phyloP scores from a whole-genome alignment of 2,113 vertebrate genomes.

The Bucco capensis region DNA sequence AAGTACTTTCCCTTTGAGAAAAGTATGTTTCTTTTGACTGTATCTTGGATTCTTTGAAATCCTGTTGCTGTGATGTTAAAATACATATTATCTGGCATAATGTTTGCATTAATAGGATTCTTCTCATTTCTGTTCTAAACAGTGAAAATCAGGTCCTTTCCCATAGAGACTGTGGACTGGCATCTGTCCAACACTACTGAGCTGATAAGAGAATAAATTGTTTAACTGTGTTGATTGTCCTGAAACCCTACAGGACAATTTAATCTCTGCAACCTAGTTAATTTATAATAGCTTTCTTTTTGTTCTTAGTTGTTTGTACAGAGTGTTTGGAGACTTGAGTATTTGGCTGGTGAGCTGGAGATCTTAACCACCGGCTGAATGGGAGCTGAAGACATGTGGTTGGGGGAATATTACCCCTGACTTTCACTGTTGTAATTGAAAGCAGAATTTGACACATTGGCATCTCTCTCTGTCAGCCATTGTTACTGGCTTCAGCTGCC shows the following conservation, averaged over 20 bases:
- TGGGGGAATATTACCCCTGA: constrained; percentile 40
- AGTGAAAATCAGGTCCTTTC: not conserved
- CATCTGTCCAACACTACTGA: not conserved
- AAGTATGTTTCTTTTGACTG: not conserved
- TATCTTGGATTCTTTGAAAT: not conserved
- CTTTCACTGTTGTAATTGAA: constrained; percentile 46
- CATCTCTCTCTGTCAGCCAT: constrained; percentile 2
- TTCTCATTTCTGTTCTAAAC: not conserved
- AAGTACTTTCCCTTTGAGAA: not conserved
- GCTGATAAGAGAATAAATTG: constrained; percentile 25
- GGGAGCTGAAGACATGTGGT: not conserved
- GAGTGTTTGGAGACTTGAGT: not conserved
- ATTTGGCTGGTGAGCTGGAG: not conserved
- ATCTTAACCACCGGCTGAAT: not conserved
- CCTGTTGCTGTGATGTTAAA: not conserved
- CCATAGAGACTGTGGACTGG: not conserved
- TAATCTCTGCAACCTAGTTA: constrained; percentile 30
- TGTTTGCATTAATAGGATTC: not conserved
- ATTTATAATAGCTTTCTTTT: constrained; percentile 4
- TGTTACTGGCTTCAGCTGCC: constrained; percentile 34
- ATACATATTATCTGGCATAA: not conserved
- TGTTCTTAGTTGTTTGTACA: not conserved
- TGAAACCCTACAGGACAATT: not conserved
- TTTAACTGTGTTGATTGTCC: constrained; percentile 17
- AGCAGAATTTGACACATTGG: constrained; percentile 56